Conservation (phyloP, 53 echinoderm and acorn worm genomes). For the Zoroaster sp. region DNA sequence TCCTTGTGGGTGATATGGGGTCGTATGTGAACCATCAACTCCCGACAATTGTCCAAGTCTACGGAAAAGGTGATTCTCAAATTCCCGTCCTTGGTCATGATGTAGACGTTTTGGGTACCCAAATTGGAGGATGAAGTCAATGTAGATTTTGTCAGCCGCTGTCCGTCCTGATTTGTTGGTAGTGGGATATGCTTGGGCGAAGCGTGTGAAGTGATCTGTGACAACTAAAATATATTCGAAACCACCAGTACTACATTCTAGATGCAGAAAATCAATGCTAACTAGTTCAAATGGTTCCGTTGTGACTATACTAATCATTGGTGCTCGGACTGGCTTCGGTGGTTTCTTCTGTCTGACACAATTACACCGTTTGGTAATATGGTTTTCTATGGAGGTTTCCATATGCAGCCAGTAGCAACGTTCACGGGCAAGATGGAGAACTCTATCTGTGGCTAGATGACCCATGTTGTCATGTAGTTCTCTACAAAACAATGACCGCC, state of each 20-base stretch:
- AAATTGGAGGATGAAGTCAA: slow-evolving; percentile 42
- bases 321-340: neutral
- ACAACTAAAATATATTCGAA: slow-evolving; percentile 62
- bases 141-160: slow-evolving; percentile 48
- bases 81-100: slow-evolving; percentile 69
- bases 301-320: slow-evolving; percentile 19
- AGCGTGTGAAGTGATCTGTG: slow-evolving; percentile 61
- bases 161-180: slow-evolving; percentile 35
- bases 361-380: neutral
- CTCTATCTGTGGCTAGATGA: slow-evolving; percentile 20
- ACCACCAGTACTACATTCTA: slow-evolving; percentile 43
- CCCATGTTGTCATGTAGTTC: slow-evolving; percentile 67
- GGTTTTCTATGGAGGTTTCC: neutral
- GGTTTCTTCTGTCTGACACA: slow-evolving; percentile 19
- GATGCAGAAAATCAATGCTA: slow-evolving; percentile 59
- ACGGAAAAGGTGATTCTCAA: slow-evolving; percentile 57
- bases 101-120: slow-evolving; percentile 44
- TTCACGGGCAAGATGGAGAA: slow-evolving; percentile 37
- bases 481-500: neutral
- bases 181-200: slow-evolving; percentile 48
- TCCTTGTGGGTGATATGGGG: slow-evolving; percentile 53
- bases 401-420: slow-evolving; percentile 56
- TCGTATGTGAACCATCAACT: slow-evolving; percentile 6
- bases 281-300: slow-evolving; percentile 67
- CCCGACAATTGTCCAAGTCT: neutral